A percentile compares a stretch with the other conserved stretches of the same genome.
phyloP scores from a whole-genome alignment of 2,888 invertebrate species.

The Tipula helvola region DNA sequence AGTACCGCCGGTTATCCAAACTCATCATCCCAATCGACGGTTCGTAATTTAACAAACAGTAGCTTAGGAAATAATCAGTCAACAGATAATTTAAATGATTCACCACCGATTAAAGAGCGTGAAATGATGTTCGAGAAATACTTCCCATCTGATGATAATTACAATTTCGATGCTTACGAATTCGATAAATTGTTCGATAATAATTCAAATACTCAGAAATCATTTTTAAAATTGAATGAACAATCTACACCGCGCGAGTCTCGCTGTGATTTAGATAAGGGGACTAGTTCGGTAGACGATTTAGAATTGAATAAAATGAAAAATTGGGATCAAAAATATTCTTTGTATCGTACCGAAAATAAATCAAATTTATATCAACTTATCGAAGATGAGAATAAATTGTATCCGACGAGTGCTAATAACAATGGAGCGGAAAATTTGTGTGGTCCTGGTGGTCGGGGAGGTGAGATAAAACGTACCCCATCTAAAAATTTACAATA shows the following conservation, averaged over 20 bases:
- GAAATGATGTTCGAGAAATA: not conserved
- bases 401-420: not conserved
- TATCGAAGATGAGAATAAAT: not conserved
- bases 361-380: not conserved
- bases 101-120: not conserved
- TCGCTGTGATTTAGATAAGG: not conserved
- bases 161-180: not conserved
- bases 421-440: not conserved
- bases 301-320: not conserved
- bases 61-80: slow-evolving; percentile 24
- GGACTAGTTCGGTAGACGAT: not conserved
- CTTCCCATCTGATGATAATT: not conserved
- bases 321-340: not conserved
- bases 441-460: not conserved
- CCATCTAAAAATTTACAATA: slow-evolving; percentile 8
- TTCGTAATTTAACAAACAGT: slow-evolving; percentile 43
- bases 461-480: not conserved
- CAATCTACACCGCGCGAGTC: not conserved
- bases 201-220: not conserved
- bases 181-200: not conserved
- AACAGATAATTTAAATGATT: not conserved
- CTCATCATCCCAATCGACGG: slow-evolving; percentile 42
- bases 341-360: not conserved
- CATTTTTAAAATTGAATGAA: not conserved
- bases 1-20: slow-evolving; percentile 49